A percentile compares a stretch with the other conserved stretches of the same genome.
Evolutionary conservation across 2,113 vertebrate genomes (phyloP).

Genomic region (Channa maculata): DNA sequence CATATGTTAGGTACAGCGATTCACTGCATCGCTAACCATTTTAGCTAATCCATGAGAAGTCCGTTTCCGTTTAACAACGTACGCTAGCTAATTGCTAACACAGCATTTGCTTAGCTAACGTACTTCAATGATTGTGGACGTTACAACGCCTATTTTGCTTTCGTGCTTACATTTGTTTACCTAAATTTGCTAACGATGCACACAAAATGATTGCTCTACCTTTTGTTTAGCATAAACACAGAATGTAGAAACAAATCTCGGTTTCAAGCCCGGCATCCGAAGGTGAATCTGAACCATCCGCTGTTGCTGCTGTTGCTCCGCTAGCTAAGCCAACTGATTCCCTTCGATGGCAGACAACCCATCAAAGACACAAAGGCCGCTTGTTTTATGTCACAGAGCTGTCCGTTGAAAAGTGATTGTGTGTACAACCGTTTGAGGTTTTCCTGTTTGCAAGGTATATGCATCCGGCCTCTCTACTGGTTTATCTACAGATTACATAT

Average conservation of each 20-base stretch:
- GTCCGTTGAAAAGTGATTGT: not conserved
- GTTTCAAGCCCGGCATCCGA: constrained; percentile 38
- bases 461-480: no score
- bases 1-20: not conserved
- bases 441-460: not conserved
- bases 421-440: not conserved
- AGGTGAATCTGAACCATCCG: constrained; percentile 66
- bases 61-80: constrained; percentile 65
- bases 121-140: no score
- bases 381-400: constrained; percentile 54
- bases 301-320: constrained; percentile 62
- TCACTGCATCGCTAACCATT: constrained; percentile 36
- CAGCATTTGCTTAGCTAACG: constrained; percentile 32
- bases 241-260: constrained; percentile 58
- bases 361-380: constrained; percentile 15
- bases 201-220: constrained; percentile 37
- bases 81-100: constrained; percentile 71
- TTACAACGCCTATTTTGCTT: not conserved
- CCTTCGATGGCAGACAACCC: constrained; percentile 43
- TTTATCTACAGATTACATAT: no score
- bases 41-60: constrained; percentile 67
- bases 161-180: not conserved
- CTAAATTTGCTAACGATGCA: rapidly evolving
- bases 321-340: constrained; percentile 53
- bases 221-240: constrained; percentile 30